These are phyloP conservation scores for Hydropsyche tenuis DNA, from an alignment of 1,140 invertebrate species.

Conservation along the genomic window DNA sequence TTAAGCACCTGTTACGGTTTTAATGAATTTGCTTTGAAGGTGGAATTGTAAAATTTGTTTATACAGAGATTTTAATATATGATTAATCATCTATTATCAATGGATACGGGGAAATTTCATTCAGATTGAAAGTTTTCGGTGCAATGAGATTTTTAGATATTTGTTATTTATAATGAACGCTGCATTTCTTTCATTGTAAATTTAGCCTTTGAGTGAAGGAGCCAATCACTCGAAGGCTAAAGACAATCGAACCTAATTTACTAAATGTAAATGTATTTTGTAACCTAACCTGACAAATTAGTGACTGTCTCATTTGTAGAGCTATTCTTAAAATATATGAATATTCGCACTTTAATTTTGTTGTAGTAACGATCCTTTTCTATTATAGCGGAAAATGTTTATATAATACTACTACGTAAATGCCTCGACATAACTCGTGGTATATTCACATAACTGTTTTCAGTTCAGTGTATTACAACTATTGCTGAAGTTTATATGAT, in stretches of 20 bases:
- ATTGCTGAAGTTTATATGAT: slow-evolving; percentile 65
- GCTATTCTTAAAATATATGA: slow-evolving; percentile 49
- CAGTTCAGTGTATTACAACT: slow-evolving; percentile 61
- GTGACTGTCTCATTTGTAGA: slow-evolving; percentile 50
- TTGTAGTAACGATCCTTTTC: slow-evolving; percentile 50
- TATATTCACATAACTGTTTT: slow-evolving; percentile 49
- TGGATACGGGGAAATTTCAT: no score
- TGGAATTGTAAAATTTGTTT: slow-evolving; percentile 4
- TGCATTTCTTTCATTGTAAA: slow-evolving; percentile 45
- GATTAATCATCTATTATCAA: slow-evolving; percentile 1
- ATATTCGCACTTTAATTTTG: slow-evolving; percentile 50
- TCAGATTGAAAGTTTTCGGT: slow-evolving; percentile 13
- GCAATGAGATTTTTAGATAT: slow-evolving; percentile 38
- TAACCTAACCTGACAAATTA: slow-evolving; percentile 50
- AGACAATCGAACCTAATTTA: slow-evolving; percentile 48
- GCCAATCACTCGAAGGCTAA: slow-evolving; percentile 47
- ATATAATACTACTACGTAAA: slow-evolving; percentile 46
- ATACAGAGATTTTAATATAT: slow-evolving; percentile 1
- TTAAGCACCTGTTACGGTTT: slow-evolving; percentile 10
- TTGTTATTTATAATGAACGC: slow-evolving; percentile 33
- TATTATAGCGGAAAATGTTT: slow-evolving; percentile 47
- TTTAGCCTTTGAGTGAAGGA: slow-evolving; percentile 47
- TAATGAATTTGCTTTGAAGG: slow-evolving; percentile 1
- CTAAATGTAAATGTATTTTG: slow-evolving; percentile 48
- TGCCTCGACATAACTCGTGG: slow-evolving; percentile 47